These are phyloP conservation scores for Picus viridis DNA, from an alignment of 2,797 vertebrate genomes.

Conservation along the genomic window DNA sequence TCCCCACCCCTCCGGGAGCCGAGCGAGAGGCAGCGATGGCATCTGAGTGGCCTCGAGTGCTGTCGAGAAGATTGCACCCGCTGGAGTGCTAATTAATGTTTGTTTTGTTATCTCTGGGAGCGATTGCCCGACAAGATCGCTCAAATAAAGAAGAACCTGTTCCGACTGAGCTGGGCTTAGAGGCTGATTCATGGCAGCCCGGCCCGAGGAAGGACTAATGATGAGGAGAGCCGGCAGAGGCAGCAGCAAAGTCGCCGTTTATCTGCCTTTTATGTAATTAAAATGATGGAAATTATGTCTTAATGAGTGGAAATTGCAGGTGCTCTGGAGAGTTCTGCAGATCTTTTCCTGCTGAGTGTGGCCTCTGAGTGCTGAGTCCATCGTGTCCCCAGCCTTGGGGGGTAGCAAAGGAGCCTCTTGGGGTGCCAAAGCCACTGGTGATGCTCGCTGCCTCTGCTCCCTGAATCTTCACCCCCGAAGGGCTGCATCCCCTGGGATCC, in stretches of 20 bases:
- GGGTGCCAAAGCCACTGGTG: background rate
- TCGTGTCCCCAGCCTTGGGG: background rate
- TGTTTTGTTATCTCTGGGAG: constrained; percentile 74
- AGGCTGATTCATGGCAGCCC: constrained; percentile 29
- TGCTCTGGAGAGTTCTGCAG: background rate
- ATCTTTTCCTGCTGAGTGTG: background rate
- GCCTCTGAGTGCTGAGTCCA: rapidly evolving
- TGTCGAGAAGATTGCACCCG: constrained; percentile 43
- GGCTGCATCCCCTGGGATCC: background rate
- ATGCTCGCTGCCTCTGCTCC: too few relatives aligned
- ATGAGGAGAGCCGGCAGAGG: constrained; percentile 59
- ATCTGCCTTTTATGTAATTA: constrained; percentile 53
- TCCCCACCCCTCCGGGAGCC: background rate
- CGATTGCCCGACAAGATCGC: constrained; percentile 67
- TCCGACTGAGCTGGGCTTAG: constrained; percentile 42
- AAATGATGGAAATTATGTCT: constrained; percentile 48
- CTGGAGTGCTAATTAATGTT: constrained; percentile 75
- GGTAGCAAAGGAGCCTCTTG: background rate
- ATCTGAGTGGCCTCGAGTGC: background rate
- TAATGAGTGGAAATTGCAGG: constrained; percentile 37
- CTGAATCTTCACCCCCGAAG: rapidly evolving
- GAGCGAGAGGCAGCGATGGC: background rate
- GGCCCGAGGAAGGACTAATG: constrained; percentile 33
- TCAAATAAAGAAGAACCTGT: constrained; percentile 55
- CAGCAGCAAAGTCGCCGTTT: background rate